Percentiles rank a stretch among this genome's conserved stretches.
These are phyloP conservation scores for Oligia strigilis DNA, from an alignment of 2,888 invertebrate species.

Conservation along the genomic window DNA sequence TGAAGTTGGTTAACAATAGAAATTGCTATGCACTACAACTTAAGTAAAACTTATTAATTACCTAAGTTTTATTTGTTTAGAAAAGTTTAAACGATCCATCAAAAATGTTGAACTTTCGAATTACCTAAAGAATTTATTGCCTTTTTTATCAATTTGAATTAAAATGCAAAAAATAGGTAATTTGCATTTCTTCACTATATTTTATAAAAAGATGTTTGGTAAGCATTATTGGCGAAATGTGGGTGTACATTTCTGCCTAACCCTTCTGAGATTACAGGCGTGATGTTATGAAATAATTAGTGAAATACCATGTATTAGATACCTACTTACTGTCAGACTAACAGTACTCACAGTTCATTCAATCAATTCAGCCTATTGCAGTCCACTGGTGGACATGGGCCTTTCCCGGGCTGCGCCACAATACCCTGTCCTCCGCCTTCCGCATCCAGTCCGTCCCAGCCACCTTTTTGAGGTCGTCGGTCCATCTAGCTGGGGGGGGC, in stretches of 20 bases:
- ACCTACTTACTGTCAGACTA: background rate
- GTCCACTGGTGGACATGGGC: background rate
- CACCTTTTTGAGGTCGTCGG: no score
- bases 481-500: no score
- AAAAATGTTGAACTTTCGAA: background rate
- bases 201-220: background rate
- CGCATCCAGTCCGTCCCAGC: no score
- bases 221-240: background rate
- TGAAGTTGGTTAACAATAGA: slow-evolving; percentile 32
- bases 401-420: background rate
- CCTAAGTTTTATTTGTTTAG: slow-evolving; percentile 2
- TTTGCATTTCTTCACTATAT: background rate
- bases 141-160: background rate
- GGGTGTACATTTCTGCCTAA: background rate
- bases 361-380: background rate
- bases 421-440: background rate
- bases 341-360: background rate
- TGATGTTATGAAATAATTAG: background rate
- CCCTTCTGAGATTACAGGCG: background rate
- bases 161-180: background rate
- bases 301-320: background rate
- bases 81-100: slow-evolving; percentile 2
- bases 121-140: background rate
- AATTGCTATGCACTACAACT: slow-evolving; percentile 2
- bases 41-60: background rate